These are phyloP conservation scores for Melierax canorus DNA, from an alignment of 2,113 vertebrate genomes.

Conservation along the genomic window DNA sequence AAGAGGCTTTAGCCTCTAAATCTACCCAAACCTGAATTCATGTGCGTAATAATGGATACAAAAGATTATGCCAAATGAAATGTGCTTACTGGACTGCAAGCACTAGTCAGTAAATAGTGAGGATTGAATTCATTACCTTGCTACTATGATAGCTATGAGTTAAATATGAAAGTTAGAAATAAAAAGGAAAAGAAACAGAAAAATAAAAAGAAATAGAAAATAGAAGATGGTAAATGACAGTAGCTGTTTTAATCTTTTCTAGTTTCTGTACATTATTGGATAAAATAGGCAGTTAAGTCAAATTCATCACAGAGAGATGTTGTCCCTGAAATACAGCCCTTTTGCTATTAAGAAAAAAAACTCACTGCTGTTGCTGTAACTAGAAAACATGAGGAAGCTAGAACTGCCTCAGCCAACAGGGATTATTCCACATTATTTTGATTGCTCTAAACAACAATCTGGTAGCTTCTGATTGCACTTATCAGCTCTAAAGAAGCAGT, in stretches of 20 bases:
- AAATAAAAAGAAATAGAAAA: background rate
- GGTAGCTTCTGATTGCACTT: background rate
- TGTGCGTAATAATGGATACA: background rate
- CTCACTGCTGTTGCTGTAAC: background rate
- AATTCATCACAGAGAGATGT: background rate
- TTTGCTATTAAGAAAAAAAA: background rate
- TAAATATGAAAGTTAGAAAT: background rate
- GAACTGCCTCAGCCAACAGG: background rate
- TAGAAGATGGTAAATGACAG: background rate
- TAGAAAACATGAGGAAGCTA: background rate
- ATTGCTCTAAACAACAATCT: background rate
- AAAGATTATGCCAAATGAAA: background rate
- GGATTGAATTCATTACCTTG: background rate
- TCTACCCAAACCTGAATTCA: background rate
- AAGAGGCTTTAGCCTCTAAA: background rate
- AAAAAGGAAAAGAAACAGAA: background rate
- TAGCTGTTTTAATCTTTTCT: background rate
- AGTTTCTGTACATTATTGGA: background rate
- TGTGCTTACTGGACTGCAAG: background rate
- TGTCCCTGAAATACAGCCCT: background rate
- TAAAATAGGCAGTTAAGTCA: background rate
- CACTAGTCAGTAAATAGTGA: background rate
- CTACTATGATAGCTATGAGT: background rate
- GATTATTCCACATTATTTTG: background rate
- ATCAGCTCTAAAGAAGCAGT: rapidly evolving